These are phyloP conservation scores for Ophiothrix spiculata DNA, from an alignment of 35 echinoderm and acorn worm species.

Conservation along the genomic window DNA sequence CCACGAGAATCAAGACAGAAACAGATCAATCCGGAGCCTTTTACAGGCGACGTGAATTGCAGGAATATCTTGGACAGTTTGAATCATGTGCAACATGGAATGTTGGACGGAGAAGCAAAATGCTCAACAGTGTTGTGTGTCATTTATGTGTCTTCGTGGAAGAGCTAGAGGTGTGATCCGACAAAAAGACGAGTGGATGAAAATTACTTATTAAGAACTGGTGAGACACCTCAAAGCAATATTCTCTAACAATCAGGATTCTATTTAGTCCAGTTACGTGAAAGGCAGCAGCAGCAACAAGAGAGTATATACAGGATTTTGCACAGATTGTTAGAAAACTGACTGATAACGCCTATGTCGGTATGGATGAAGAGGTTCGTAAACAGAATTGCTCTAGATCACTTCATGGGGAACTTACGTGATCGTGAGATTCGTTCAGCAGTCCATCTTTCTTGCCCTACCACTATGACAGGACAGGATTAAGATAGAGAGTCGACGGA, in stretches of 20 bases:
- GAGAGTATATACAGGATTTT: not conserved
- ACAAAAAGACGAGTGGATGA: not conserved
- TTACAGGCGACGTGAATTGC: not conserved
- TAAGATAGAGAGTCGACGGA: too few species aligned
- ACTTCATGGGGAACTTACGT: not conserved
- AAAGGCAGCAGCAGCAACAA: not conserved
- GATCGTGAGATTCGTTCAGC: not conserved
- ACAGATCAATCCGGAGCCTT: not conserved
- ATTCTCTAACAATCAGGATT: not conserved
- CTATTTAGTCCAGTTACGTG: not conserved
- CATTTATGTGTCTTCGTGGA: not conserved
- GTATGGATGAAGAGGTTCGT: not conserved
- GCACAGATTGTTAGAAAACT: not conserved
- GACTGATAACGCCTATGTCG: not conserved
- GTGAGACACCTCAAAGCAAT: not conserved
- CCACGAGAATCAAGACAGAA: not conserved
- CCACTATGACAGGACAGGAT: too few species aligned
- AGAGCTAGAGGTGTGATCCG: not conserved
- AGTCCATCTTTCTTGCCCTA: not conserved
- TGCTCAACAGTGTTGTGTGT: not conserved
- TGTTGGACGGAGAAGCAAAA: not conserved
- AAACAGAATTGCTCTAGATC: not conserved
- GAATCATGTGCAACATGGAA: not conserved
- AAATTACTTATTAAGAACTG: not conserved
- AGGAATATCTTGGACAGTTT: not conserved